Percentiles rank a stretch among this genome's conserved stretches.
phyloP scores from a whole-genome alignment of 1,140 invertebrate species.

The Ceratina calcarata region DNA sequence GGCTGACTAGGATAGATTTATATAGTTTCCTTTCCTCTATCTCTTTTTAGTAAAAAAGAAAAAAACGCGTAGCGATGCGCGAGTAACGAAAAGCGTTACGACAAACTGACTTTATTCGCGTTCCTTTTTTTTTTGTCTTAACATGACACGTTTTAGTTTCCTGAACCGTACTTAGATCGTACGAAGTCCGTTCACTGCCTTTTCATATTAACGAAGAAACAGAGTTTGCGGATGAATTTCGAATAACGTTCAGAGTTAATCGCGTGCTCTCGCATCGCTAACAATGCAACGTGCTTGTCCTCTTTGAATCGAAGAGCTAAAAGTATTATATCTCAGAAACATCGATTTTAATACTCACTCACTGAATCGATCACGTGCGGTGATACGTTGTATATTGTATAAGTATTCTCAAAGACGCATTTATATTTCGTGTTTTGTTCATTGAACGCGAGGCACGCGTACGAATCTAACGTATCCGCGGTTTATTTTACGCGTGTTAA shows the following conservation, averaged over 20 bases:
- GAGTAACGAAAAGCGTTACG: slow-evolving; percentile 2
- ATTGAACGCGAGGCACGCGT: slow-evolving; percentile 42
- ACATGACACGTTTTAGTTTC: slow-evolving; percentile 35
- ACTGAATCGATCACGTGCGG: slow-evolving; percentile 20
- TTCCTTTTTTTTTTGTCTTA: slow-evolving; percentile 16
- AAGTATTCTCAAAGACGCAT: slow-evolving; percentile 44
- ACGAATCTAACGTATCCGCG: slow-evolving; percentile 34
- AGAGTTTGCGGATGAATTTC: not conserved
- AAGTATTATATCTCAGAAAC: slow-evolving; percentile 57
- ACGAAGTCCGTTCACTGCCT: not conserved
- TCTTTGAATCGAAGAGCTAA: slow-evolving; percentile 51
- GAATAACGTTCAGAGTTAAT: slow-evolving; percentile 2
- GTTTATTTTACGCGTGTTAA: slow-evolving; percentile 24
- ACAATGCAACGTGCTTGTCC: slow-evolving; percentile 51
- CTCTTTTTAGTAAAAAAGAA: slow-evolving; percentile 29
- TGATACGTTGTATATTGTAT: slow-evolving; percentile 45
- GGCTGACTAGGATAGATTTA: slow-evolving; percentile 80
- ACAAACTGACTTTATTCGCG: slow-evolving; percentile 16
- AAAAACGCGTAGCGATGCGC: slow-evolving; percentile 12
- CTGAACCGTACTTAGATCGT: not conserved
- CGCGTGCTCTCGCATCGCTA: slow-evolving; percentile 20
- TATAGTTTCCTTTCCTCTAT: slow-evolving; percentile 63
- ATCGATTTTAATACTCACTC: slow-evolving; percentile 5
- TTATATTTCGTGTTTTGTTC: slow-evolving; percentile 35
- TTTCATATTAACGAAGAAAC: not conserved